Base-by-base conservation (phyloP, 2,888 invertebrate species). In the Cryptus armator region DNA sequence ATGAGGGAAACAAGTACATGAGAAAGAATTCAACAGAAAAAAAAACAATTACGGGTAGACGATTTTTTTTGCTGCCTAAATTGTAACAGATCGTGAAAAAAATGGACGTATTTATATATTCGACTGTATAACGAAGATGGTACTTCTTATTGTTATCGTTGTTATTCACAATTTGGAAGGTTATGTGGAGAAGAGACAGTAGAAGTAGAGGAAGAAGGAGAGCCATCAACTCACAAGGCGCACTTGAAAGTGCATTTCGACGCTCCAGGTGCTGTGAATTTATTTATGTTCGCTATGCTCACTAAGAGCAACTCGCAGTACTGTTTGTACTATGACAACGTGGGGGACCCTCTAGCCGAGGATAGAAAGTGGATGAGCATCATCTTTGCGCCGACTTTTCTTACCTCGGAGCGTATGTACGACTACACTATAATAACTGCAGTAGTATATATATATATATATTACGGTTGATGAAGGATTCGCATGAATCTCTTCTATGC, bases 311-410 rank as follows among this genome's bases (percentile, higher is more conserved):
- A 32, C 43, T 48, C 64, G 37, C 24, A 19, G 19, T 43, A 29
- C 51, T 51, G 75, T n/a, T 75, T 32, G 37, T 37, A 64, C 62
- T 51, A 6, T 19, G 66, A 37, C 32, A 37, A 48, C 48, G 48
- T 32, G 32, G 29, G 24, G 62, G 32, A 46, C 12, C 32, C 43
- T 14, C 48, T 43, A 64, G 19, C 37, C 68, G 67, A 44, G 79
- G 82, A 82, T 85, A 85, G 85, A 85, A 85, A 85, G 85, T 82
- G 79, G 82, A 85, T 62, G 82, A 82, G 79, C 70, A 79, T 82
- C 71, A 51, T 70, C 76, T 32, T 10, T 16, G 70, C 62, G 53
- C 44, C 29, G 51, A 67, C 56, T 46, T 68, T 43, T 12, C 37
- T 48, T 62, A 9, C 46, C 32, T 29, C 76, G 44, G 56, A 9